phyloP scores from a whole-genome alignment of 2,888 invertebrate genomes.

The Lochmaea capreae region DNA sequence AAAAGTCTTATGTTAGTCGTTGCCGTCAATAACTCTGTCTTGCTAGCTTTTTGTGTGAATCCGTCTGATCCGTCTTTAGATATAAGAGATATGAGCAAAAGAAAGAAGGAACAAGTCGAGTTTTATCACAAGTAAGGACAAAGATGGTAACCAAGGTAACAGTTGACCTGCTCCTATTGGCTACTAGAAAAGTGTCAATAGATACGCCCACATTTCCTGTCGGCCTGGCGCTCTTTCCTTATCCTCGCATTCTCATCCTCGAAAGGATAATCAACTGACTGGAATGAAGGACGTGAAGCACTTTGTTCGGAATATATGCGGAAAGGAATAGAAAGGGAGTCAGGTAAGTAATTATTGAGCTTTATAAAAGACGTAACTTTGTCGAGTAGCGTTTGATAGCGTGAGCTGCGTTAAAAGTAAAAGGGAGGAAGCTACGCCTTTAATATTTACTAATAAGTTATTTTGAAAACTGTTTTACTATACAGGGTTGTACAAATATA shows the following conservation, averaged over 20 bases:
- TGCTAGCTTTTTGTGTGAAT: constrained; percentile 43
- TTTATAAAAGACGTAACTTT: constrained; percentile 23
- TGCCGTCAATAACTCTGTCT: constrained; percentile 44
- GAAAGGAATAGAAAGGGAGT: constrained; percentile 29
- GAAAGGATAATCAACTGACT: constrained; percentile 44
- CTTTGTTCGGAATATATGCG: constrained; percentile 33
- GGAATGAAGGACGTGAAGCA: constrained; percentile 33
- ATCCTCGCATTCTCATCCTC: constrained; percentile 34
- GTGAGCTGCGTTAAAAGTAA: constrained; percentile 5
- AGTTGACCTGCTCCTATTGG: constrained; percentile 62
- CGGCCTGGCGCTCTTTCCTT: constrained; percentile 43
- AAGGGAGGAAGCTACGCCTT: neutral
- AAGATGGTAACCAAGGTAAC: constrained; percentile 62
- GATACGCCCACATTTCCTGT: constrained; percentile 59
- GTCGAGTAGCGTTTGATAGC: constrained; percentile 9
- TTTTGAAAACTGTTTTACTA: neutral
- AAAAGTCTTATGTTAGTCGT: constrained; percentile 32
- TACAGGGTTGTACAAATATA: neutral
- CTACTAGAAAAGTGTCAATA: constrained; percentile 63
- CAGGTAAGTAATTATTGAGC: constrained; percentile 32
- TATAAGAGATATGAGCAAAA: constrained; percentile 48
- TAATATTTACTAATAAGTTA: neutral
- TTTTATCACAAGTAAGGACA: constrained; percentile 58
- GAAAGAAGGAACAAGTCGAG: constrained; percentile 47
- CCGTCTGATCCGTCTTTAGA: constrained; percentile 46